Percentiles rank a stretch among this genome's conserved stretches.
phyloP scores from a whole-genome alignment of 2,797 vertebrate species.

The Phrynocephalus vlangalii region DNA sequence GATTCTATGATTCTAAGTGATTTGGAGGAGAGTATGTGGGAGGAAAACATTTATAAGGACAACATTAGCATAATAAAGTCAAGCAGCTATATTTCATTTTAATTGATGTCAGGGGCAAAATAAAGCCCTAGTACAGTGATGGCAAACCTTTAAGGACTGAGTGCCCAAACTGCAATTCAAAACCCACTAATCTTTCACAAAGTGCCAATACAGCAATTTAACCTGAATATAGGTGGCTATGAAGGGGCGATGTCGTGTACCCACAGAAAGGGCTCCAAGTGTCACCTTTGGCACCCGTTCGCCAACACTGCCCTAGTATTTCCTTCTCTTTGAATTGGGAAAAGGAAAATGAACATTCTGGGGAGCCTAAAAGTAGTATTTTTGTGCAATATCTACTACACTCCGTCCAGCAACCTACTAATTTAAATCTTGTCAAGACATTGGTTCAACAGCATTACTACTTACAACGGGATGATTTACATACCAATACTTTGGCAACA shows the following conservation, averaged over 20 bases:
- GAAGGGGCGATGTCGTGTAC: too few species aligned
- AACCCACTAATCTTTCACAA: too few species aligned
- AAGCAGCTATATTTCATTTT: background rate
- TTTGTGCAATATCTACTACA: slow-evolving; percentile 1
- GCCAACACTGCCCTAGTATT: background rate
- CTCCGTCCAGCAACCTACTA: background rate
- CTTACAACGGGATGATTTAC: background rate
- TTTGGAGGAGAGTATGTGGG: background rate
- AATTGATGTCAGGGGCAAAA: background rate
- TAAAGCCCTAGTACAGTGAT: background rate
- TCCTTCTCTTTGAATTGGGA: background rate
- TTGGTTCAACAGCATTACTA: background rate
- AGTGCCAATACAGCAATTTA: too few species aligned
- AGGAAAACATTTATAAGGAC: background rate
- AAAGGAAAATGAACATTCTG: background rate
- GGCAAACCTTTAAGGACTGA: too few species aligned
- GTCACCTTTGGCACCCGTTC: too few species aligned
- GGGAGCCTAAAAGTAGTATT: background rate
- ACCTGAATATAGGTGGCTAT: too few species aligned
- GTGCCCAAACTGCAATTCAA: too few species aligned
- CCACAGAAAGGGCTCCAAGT: too few species aligned
- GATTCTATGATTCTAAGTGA: background rate
- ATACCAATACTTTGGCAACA: background rate
- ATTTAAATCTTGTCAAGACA: background rate
- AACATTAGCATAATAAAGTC: background rate